These are phyloP conservation scores for Diuraphis noxia DNA, from an alignment of 1,140 invertebrate species.

Conservation along the genomic window DNA sequence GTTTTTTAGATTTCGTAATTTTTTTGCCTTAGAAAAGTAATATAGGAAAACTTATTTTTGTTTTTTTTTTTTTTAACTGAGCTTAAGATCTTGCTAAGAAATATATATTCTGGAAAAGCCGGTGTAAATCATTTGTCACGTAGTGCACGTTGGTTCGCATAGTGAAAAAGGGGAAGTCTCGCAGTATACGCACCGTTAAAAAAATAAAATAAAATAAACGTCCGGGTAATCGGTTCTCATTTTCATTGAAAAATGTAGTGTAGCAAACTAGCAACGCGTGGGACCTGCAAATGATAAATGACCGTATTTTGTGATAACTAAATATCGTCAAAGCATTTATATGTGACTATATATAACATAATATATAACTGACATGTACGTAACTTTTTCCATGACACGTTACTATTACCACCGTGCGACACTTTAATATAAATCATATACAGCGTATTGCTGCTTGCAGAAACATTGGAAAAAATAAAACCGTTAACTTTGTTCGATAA, in stretches of 20 bases:
- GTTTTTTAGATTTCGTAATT: slow-evolving; percentile 12
- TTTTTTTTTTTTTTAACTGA: slow-evolving; percentile 16
- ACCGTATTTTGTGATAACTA: slow-evolving; percentile 21
- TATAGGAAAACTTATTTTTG: neutral
- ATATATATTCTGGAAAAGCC: slow-evolving; percentile 26
- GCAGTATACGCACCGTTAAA: neutral
- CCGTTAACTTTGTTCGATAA: neutral
- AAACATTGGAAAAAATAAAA: neutral
- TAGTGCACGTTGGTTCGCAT: neutral
- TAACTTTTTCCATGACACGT: slow-evolving; percentile 1
- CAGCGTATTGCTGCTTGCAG: neutral
- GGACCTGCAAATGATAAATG: slow-evolving; percentile 41
- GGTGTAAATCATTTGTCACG: slow-evolving; percentile 50
- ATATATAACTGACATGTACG: slow-evolving; percentile 18
- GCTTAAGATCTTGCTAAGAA: neutral
- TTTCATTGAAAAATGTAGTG: slow-evolving; percentile 36
- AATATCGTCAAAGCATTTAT: slow-evolving; percentile 29
- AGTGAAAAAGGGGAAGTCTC: neutral
- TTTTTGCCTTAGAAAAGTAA: neutral
- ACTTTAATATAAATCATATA: neutral
- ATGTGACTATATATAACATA: neutral
- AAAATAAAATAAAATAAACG: slow-evolving; percentile 1
- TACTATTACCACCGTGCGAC: neutral
- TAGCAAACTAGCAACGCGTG: neutral
- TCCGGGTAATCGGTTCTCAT: slow-evolving; percentile 38